Percentiles rank a stretch among this genome's conserved stretches.
Conservation (phyloP, 2,797 vertebrate species). For the Fistularia commersonii region DNA sequence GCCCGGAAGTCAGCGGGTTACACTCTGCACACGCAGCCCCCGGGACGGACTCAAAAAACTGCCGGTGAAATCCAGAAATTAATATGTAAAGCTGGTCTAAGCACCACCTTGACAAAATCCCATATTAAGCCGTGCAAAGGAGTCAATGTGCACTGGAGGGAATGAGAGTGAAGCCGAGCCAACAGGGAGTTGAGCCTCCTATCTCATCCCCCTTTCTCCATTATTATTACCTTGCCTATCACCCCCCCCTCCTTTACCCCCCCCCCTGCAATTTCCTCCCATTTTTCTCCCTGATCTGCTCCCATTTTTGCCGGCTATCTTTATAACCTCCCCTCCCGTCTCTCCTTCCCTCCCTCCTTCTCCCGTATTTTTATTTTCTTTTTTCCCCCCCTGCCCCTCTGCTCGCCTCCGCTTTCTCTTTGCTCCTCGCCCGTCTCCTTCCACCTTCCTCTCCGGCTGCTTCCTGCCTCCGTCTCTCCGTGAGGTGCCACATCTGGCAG, state of each 20-base stretch:
- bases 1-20: conserved; percentile 22
- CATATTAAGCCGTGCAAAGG: conserved; percentile 57
- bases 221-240: conserved; percentile 59
- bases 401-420: neutral
- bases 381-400: conserved; percentile 9
- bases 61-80: conserved; percentile 53
- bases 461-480: conserved; percentile 58
- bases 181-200: conserved; percentile 55
- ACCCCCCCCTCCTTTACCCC: too few species aligned
- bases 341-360: conserved; percentile 11
- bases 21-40: conserved; percentile 30
- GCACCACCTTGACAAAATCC: conserved; percentile 69
- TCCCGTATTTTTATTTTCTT: conserved; percentile 7
- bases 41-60: conserved; percentile 27
- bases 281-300: conserved; percentile 19
- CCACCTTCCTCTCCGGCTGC: conserved; percentile 28
- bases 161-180: conserved; percentile 57
- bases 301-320: conserved; percentile 25
- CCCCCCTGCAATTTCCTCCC: conserved; percentile 46
- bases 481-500: conserved; percentile 76
- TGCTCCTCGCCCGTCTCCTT: neutral
- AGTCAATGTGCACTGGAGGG: conserved; percentile 61
- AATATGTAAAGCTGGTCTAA: conserved; percentile 71
- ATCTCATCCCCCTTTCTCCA: conserved; percentile 38
- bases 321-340: conserved; percentile 23